These are phyloP conservation scores for Eutolmus rufibarbis DNA, from an alignment of 2,888 invertebrate genomes.

Conservation along the genomic window DNA sequence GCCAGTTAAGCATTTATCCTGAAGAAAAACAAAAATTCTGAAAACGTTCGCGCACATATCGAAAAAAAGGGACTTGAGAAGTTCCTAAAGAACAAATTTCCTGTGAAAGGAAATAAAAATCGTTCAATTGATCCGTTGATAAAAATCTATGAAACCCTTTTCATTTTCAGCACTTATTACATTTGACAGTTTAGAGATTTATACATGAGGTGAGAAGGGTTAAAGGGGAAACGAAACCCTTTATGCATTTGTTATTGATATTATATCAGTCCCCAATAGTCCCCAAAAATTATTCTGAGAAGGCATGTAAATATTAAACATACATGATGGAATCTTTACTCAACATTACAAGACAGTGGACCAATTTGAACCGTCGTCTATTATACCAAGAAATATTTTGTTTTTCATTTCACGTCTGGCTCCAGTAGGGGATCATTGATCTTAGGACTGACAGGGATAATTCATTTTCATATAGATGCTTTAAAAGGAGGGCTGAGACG, in stretches of 20 bases:
- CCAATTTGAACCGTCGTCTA: background rate
- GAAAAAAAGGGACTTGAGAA: background rate
- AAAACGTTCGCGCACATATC: background rate
- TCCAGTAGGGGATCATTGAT: background rate
- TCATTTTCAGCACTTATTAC: constrained; percentile 28
- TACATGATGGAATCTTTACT: background rate
- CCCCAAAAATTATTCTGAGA: background rate
- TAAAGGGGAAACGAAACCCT: background rate
- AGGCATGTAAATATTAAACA: background rate
- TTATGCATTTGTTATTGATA: background rate
- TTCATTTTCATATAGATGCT: background rate
- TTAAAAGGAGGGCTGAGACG: background rate
- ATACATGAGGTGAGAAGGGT: background rate
- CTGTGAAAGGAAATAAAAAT: constrained; percentile 3
- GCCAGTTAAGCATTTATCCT: background rate
- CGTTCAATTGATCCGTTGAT: constrained; percentile 24
- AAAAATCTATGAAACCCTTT: constrained; percentile 21
- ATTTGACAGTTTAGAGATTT: constrained; percentile 37
- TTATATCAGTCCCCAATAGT: background rate
- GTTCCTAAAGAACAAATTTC: background rate
- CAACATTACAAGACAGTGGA: background rate
- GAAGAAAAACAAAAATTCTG: background rate
- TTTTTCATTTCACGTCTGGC: background rate
- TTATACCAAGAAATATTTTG: background rate
- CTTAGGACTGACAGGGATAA: background rate